Evolutionary conservation across 2,888 invertebrate species (phyloP).

Genomic region (Drosophila borealis): DNA sequence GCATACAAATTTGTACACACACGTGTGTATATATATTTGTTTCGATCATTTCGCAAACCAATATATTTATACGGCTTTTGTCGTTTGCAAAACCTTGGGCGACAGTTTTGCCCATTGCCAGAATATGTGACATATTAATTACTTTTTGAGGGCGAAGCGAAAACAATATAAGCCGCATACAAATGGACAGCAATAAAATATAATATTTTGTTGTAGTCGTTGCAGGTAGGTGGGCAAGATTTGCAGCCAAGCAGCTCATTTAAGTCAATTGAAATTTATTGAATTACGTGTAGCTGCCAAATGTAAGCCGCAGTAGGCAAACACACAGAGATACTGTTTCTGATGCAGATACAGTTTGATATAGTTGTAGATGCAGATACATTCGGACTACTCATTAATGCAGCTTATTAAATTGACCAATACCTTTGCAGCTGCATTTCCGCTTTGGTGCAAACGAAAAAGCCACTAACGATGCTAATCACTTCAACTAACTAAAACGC

Average conservation of each 20-base stretch:
- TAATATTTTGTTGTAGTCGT: conserved; percentile 19
- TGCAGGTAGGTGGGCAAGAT: conserved; percentile 5
- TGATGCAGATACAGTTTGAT: not conserved
- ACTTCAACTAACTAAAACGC: conserved; percentile 79
- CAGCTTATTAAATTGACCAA: conserved; percentile 54
- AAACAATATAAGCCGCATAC: conserved; percentile 35
- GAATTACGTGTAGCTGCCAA: conserved; percentile 35
- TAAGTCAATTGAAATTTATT: conserved; percentile 48
- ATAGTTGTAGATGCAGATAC: conserved; percentile 1
- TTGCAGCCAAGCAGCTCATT: conserved; percentile 38
- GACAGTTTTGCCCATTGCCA: conserved; percentile 22
- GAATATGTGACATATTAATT: conserved; percentile 57
- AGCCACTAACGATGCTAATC: conserved; percentile 79
- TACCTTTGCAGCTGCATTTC: conserved; percentile 65
- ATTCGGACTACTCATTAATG: conserved; percentile 46
- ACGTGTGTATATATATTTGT: conserved; percentile 4
- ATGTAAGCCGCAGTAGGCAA: conserved; percentile 20
- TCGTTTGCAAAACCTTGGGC: conserved; percentile 17
- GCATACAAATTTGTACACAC: conserved; percentile 16
- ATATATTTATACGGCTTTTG: conserved; percentile 51
- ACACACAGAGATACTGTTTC: conserved; percentile 2
- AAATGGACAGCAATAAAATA: conserved; percentile 44
- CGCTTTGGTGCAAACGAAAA: conserved; percentile 73
- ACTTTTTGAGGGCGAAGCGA: conserved; percentile 31
- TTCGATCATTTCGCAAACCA: conserved; percentile 24